Conservation (phyloP, 2,888 invertebrate species). For the Abrostola triplasia region DNA sequence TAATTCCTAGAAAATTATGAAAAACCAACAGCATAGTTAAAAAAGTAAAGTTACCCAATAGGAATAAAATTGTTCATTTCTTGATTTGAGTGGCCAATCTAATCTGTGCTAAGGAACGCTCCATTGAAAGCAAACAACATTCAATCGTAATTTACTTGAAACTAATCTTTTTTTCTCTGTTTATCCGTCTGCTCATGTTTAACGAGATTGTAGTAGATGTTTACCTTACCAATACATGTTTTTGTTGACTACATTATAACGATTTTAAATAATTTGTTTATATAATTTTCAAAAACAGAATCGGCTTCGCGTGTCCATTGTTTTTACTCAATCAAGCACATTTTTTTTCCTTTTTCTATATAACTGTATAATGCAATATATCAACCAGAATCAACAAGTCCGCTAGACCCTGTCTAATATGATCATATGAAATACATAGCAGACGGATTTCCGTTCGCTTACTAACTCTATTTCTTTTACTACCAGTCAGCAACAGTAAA, state of each 20-base stretch:
- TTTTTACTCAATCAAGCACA: too few species aligned
- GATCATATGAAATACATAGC: neutral
- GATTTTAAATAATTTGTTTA: too few species aligned
- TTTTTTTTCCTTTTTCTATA: too few species aligned
- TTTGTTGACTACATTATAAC: constrained; percentile 4
- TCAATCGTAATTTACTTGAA: constrained; percentile 48
- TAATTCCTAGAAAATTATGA: constrained; percentile 55
- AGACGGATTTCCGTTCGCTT: constrained; percentile 1
- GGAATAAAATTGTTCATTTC: constrained; percentile 56
- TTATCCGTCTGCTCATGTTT: constrained; percentile 25
- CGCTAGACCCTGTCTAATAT: neutral
- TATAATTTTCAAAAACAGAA: too few species aligned
- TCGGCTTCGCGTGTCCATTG: too few species aligned
- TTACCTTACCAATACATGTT: constrained; percentile 18
- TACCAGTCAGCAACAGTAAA: constrained; percentile 23
- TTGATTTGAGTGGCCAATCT: constrained; percentile 59
- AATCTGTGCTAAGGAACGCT: constrained; percentile 47
- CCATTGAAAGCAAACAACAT: constrained; percentile 52
- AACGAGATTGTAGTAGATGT: constrained; percentile 11
- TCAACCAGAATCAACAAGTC: neutral
- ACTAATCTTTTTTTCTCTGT: constrained; percentile 26
- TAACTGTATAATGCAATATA: neutral
- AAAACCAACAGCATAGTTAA: constrained; percentile 46
- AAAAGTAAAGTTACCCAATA: constrained; percentile 25
- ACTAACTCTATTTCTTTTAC: constrained; percentile 17